Conservation (phyloP, 64 coral and sea anemone species). For the Trachythela sp. region DNA sequence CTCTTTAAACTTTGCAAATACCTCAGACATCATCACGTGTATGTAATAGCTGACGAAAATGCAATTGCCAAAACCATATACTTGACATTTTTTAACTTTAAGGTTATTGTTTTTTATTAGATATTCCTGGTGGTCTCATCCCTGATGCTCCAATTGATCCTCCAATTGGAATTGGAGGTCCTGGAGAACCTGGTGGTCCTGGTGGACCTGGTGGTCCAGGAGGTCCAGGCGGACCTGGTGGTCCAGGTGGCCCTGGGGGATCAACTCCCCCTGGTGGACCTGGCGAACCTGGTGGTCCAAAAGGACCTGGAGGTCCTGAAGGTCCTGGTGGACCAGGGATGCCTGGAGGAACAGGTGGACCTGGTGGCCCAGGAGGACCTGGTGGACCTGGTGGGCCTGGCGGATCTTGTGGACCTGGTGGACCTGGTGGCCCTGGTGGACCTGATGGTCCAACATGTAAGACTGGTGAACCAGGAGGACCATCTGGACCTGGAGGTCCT, state of each 20-base stretch:
- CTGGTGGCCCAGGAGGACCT: constrained; percentile 11
- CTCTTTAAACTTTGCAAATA: too few relatives aligned
- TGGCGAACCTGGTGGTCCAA: constrained; percentile 61
- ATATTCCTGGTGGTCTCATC: background rate
- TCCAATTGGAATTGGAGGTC: constrained; percentile 29
- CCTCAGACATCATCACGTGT: too few relatives aligned
- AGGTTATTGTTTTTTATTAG: background rate
- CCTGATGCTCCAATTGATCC: background rate
- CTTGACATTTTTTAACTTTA: too few relatives aligned
- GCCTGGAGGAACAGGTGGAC: constrained; percentile 4
- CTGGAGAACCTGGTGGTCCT: constrained; percentile 61
- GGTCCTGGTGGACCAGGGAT: constrained; percentile 32
- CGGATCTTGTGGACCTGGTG: background rate
- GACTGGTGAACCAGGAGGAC: constrained; percentile 74
- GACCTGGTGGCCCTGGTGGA: constrained; percentile 1
- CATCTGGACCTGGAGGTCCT: constrained; percentile 78
- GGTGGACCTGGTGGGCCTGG: constrained; percentile 22
- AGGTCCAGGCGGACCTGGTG: constrained; percentile 78
- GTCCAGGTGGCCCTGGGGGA: constrained; percentile 75
- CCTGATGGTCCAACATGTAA: constrained; percentile 17
- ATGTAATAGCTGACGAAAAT: too few relatives aligned
- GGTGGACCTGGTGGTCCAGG: constrained; percentile 78
- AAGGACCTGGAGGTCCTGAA: constrained; percentile 38
- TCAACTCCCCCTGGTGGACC: constrained; percentile 54
- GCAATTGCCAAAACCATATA: too few relatives aligned